phyloP scores from a whole-genome alignment of 1,140 invertebrate species.

The Drosophila biarmipes region DNA sequence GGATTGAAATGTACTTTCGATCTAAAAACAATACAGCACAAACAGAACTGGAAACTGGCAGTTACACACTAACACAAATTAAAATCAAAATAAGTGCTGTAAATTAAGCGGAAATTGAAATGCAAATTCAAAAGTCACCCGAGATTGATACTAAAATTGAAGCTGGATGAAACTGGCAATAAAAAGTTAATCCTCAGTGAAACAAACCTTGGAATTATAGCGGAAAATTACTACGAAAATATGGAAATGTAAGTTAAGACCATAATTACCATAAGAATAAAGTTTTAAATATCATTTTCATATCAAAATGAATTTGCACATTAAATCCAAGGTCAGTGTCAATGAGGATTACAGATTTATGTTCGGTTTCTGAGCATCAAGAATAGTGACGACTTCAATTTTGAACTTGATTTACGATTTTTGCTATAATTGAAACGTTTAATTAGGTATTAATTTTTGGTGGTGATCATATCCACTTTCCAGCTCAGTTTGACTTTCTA shows the following conservation, averaged over 20 bases:
- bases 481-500: neutral
- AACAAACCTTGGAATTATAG: conserved; percentile 2
- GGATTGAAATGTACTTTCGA: conserved; percentile 2
- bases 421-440: neutral
- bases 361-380: conserved; percentile 20
- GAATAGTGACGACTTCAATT: conserved; percentile 9
- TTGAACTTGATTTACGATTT: conserved; percentile 7
- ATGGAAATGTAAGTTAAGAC: neutral
- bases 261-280: neutral
- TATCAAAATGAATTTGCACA: neutral
- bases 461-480: neutral
- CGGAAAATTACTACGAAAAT: neutral
- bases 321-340: neutral
- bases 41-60: conserved; percentile 10
- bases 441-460: neutral
- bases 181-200: neutral
- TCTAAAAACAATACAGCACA: neutral
- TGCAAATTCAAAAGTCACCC: conserved; percentile 1
- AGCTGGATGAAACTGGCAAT: conserved; percentile 10
- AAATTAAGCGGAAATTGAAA: neutral
- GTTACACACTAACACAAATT: neutral
- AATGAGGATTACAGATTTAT: neutral
- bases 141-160: conserved; percentile 23
- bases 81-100: neutral
- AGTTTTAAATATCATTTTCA: neutral